Percentiles rank a stretch among this genome's conserved stretches.
Evolutionary conservation across 2,888 invertebrate species (phyloP).

Genomic region (Dicroscelio sp.): DNA sequence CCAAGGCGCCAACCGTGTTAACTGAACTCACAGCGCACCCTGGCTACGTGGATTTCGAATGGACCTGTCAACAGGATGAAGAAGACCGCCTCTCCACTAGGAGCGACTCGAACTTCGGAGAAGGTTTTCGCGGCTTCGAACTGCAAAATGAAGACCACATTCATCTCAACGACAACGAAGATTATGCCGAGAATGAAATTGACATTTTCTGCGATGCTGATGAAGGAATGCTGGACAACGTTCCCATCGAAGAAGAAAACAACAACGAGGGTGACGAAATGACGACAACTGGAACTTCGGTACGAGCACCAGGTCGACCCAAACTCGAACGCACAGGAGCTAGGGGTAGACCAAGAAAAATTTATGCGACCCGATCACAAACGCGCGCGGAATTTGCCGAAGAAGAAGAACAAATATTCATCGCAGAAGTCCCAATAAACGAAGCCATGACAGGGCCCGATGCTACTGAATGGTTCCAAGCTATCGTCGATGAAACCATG

Average conservation of each 20-base stretch:
- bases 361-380: too few relatives aligned
- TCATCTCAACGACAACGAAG: too few relatives aligned
- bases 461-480: conserved; percentile 40
- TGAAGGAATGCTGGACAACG: too few relatives aligned
- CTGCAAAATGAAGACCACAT: background rate
- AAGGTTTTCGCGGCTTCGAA: conserved; percentile 21
- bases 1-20: too few relatives aligned
- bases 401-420: conserved; percentile 11
- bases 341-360: too few relatives aligned
- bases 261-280: too few relatives aligned
- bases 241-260: too few relatives aligned
- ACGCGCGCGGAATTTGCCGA: background rate
- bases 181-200: too few relatives aligned
- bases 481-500: conserved; percentile 34
- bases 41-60: background rate
- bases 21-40: background rate
- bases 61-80: background rate
- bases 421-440: conserved; percentile 24
- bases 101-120: background rate
- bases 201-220: too few relatives aligned
- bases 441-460: conserved; percentile 29
- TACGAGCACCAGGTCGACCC: too few relatives aligned
- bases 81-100: background rate
- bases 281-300: too few relatives aligned
- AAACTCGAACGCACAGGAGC: too few relatives aligned